Conservation (phyloP, 2,888 invertebrate species). For the Trachelus stipa region DNA sequence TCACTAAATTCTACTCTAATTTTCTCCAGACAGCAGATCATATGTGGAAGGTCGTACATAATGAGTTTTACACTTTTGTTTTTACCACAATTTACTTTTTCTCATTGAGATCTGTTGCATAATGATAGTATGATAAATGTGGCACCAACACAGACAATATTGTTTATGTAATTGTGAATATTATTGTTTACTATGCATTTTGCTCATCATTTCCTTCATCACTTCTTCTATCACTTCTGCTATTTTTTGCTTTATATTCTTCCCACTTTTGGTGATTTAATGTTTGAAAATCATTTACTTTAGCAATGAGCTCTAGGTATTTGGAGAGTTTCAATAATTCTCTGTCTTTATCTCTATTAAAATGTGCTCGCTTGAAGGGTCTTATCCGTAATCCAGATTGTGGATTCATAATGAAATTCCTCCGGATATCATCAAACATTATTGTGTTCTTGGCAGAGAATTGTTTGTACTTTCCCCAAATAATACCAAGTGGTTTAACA, state of each 20-base stretch:
- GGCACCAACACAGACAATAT: not conserved
- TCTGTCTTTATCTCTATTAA: slow-evolving; percentile 84
- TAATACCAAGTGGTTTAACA: slow-evolving; percentile 95
- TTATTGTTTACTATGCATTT: slow-evolving; percentile 7
- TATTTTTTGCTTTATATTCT: slow-evolving; percentile 73
- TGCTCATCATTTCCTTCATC: slow-evolving; percentile 43
- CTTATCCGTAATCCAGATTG: slow-evolving; percentile 91
- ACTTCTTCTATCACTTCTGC: slow-evolving; percentile 39
- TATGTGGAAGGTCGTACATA: not conserved
- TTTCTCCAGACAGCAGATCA: not conserved
- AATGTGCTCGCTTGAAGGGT: slow-evolving; percentile 91
- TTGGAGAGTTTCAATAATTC: slow-evolving; percentile 85
- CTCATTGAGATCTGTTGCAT: not conserved
- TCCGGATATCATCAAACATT: slow-evolving; percentile 96
- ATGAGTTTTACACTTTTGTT: not conserved
- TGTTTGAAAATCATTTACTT: slow-evolving; percentile 82
- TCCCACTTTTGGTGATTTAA: slow-evolving; percentile 96
- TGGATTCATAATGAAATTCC: slow-evolving; percentile 98
- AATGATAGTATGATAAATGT: not conserved
- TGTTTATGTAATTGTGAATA: not conserved
- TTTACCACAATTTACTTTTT: not conserved
- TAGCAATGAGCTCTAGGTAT: slow-evolving; percentile 86
- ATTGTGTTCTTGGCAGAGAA: slow-evolving; percentile 93
- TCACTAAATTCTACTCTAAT: not conserved
- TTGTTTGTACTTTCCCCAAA: slow-evolving; percentile 95